Base-by-base conservation (phyloP, 2,113 vertebrate genomes). In the Stercorarius parasiticus region DNA sequence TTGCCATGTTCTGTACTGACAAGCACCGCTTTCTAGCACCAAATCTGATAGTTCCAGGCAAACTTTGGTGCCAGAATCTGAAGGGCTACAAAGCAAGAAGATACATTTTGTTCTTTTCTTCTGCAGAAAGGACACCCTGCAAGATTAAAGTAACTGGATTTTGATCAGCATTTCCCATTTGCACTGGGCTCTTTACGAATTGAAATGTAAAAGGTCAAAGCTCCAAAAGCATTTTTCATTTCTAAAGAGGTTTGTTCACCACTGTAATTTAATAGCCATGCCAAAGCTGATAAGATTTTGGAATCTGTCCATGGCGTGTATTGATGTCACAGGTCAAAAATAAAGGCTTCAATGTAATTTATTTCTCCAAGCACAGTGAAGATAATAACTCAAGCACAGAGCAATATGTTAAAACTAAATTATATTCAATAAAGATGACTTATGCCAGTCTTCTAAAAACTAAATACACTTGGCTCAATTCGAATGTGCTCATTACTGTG, bases 351-450 rank as follows among this genome's bases (percentile, higher is more conserved):
- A 91, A 78, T 97, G 95, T 97, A 97, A 98, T 98, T 98, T 97
- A 97, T 98, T 97, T 98, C 96, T 96, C 94, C 94, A 93, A 97
- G 97, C 94, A 93, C 94, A 95, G 91, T 97, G 95, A 95, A 97
- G 96, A 97, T 97, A 97, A 98, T 97, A 98, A 97, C 96, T 97
- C 97, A 97, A 95, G 96, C 91, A 64, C 76, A 91, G 94, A 98
- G 96, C 96, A 97, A 97, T 98, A 97, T 97, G 97, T 98, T 98
- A 98, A 97, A 98, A 97, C 95, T 93, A 97, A 97, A 98, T 98
- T 97, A 97, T 96, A 94, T 97, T 97, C 97, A 97, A 97, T 96
- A 97, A 97, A 93, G 95, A 97, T 96, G 96, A 96, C 97, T 97
- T 97, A 97, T 97, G 96, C 97, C 97, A 95, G 93, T 97, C 96